Evolutionary conservation across 1,140 invertebrate species (phyloP).

Genomic region (Sitodiplosis mosellana): DNA sequence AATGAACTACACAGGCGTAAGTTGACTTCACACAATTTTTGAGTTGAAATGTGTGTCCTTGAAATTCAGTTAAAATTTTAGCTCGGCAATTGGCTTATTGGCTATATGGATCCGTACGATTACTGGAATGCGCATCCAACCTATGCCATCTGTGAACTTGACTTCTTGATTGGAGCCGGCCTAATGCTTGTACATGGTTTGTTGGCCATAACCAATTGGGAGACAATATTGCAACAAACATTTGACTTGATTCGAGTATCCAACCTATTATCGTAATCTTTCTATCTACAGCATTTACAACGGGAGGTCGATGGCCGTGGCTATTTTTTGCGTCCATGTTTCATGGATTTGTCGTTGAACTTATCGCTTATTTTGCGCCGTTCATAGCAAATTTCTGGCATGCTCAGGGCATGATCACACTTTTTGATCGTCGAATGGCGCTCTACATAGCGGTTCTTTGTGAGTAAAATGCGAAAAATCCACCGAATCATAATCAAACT

Average conservation of each 20-base stretch:
- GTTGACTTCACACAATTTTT: no score
- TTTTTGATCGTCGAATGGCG: constrained; percentile 45
- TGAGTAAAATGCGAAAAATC: constrained; percentile 34
- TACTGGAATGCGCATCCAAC: constrained; percentile 36
- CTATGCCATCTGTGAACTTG: constrained; percentile 34
- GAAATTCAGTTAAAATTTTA: not conserved
- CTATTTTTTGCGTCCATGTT: constrained; percentile 47
- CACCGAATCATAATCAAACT: not conserved
- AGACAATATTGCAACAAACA: no score
- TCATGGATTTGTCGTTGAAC: constrained; percentile 44
- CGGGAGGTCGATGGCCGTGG: constrained; percentile 47
- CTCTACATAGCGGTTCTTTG: constrained; percentile 52
- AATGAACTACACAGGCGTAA: no score
- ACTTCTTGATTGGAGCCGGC: constrained; percentile 31
- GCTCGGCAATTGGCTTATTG: not conserved
- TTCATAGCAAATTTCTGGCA: constrained; percentile 66
- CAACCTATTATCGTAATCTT: no score
- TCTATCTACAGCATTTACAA: constrained; percentile 34
- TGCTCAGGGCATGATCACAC: constrained; percentile 48
- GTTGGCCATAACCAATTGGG: no score
- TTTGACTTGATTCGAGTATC: no score
- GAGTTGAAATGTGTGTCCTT: no score
- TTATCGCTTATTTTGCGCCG: constrained; percentile 36
- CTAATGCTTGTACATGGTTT: constrained; percentile 37
- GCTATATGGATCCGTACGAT: not conserved